Evolutionary conservation across 2,113 vertebrate genomes (phyloP).

Genomic region (Melanerpes formicivorus): DNA sequence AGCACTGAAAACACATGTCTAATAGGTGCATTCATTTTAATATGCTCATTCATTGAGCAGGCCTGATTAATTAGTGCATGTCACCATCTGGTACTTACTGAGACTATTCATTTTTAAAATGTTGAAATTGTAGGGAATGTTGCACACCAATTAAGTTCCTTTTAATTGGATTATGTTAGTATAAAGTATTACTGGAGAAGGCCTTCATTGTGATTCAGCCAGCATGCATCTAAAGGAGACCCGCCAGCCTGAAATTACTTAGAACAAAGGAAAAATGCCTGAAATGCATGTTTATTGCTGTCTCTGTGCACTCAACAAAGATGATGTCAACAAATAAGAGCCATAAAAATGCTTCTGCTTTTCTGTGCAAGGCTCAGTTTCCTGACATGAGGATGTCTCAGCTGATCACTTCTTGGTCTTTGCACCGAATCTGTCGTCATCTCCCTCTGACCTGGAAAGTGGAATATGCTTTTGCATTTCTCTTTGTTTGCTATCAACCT

Average conservation of each 20-base stretch:
- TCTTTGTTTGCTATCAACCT: not conserved
- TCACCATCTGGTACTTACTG: conserved; percentile 80
- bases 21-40: conserved; percentile 79
- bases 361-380: not conserved
- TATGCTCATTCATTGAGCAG: conserved; percentile 74
- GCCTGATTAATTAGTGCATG: conserved; percentile 80
- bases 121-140: conserved; percentile 82
- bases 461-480: not conserved
- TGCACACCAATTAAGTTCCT: conserved; percentile 81
- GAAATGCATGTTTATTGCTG: conserved; percentile 28
- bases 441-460: not conserved
- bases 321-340: conserved; percentile 7
- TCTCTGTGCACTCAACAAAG: not conserved
- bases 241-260: conserved; percentile 71
- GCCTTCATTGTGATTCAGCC: conserved; percentile 75
- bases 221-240: conserved; percentile 50
- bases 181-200: conserved; percentile 75
- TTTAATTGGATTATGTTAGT: conserved; percentile 81
- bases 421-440: not conserved
- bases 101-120: conserved; percentile 82
- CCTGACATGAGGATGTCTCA: not conserved
- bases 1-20: conserved; percentile 63
- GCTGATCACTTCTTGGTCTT: not conserved
- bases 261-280: conserved; percentile 68
- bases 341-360: not conserved